Base-by-base conservation (phyloP, 2,797 vertebrate species). In the Salmo trutta region DNA sequence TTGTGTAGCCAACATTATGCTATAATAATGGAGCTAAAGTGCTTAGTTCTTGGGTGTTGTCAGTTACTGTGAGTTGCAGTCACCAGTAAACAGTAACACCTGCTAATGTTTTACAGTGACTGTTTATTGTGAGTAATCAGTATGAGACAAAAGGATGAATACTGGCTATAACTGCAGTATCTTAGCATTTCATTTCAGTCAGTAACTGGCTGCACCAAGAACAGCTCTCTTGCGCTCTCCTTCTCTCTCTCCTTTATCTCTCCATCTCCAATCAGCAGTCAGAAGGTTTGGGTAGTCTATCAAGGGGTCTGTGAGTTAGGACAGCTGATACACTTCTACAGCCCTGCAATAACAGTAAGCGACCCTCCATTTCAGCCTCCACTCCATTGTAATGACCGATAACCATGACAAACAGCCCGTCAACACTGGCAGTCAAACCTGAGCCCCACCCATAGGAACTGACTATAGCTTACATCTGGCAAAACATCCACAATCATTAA, bases 231-330 rank as follows among this genome's bases (percentile, higher is more conserved):
- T 36, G 36, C 36, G 6, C 36, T 36, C 36, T 36, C 36, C 6
- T 6, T 36, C 36, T 36, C 36, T 36, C 24, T 24, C 29, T 29
- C 29, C 29, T 29, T 29, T 79, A 24, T 78, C 81, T 36, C 14
- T 81, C 72, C 56, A 36, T 21, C 36, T 76, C 88, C 86, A 87
- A 84, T 7, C 36, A 1, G 6, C 36, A 7, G 36, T 75, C 73
- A 29, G 82, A 75, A 91, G 90, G 21, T 15, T 51, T 51, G 47
- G 51, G 5, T 71, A 3, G 65, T 19, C 33, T 19, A 10, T 71
- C 31, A 31, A 41, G 6, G 67, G 67, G 31, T 31, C 67, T 36
- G 19, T 47, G 24, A 36, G 36, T 36, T 36, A 36, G 36, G 36
- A 36, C 36, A 36, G 24, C 62, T 27, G 54, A 5, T n/a, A 1